Conservation (phyloP, 2,888 invertebrate species). For the Artemia sinica region DNA sequence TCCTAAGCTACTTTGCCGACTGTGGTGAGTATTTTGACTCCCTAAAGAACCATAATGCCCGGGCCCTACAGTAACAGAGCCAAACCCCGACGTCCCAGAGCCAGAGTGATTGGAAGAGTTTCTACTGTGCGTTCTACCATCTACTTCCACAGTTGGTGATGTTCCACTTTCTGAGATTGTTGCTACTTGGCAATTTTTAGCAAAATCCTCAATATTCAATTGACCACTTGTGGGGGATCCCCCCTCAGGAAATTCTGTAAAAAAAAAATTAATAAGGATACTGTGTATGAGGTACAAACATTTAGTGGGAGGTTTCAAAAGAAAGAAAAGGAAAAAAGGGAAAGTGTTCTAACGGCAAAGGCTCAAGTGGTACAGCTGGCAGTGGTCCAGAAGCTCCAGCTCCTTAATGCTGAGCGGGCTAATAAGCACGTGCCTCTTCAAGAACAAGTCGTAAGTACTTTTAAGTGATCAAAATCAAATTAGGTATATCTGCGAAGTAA, state of each 20-base stretch:
- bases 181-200: neutral
- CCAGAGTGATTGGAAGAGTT: constrained; percentile 4
- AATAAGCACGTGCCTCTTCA: too few relatives aligned
- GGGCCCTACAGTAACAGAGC: neutral
- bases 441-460: too few relatives aligned
- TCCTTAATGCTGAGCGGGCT: too few relatives aligned
- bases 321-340: too few relatives aligned
- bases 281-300: too few relatives aligned
- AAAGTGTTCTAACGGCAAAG: too few relatives aligned
- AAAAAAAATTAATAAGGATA: neutral
- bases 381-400: too few relatives aligned
- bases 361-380: too few relatives aligned
- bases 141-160: neutral
- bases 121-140: constrained; percentile 1
- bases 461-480: too few relatives aligned
- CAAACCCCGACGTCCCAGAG: constrained; percentile 2
- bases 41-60: constrained; percentile 1
- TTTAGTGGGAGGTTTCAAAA: too few relatives aligned
- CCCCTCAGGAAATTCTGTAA: neutral
- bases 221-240: neutral
- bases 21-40: constrained; percentile 49
- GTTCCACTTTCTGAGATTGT: neutral
- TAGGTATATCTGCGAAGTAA: too few relatives aligned
- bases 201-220: constrained; percentile 6
- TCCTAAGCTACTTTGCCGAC: constrained; percentile 69